Conservation (phyloP, 2,797 vertebrate genomes). For the Enteromius afrohamiltoni region DNA sequence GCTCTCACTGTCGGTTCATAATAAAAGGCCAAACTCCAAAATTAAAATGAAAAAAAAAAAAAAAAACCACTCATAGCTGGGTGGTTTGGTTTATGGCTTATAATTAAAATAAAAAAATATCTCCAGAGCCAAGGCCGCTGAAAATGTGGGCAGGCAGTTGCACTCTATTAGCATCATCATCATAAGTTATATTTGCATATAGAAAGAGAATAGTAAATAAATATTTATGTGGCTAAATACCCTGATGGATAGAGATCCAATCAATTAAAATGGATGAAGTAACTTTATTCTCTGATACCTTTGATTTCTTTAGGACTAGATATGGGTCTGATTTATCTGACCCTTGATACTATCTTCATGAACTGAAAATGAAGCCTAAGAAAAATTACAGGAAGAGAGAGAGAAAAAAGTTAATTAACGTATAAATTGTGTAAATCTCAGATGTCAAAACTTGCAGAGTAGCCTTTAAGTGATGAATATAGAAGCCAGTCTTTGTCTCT, state of each 20-base stretch:
- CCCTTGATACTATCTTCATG: not conserved
- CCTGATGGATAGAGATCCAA: not conserved
- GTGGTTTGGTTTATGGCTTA: not conserved
- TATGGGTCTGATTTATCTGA: not conserved
- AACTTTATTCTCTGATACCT: not conserved
- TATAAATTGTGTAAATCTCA: conserved; percentile 11
- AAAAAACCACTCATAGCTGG: not conserved
- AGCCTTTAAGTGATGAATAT: conserved; percentile 29
- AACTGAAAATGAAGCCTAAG: not conserved
- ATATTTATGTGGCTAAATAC: not conserved
- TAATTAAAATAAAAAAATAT: not conserved
- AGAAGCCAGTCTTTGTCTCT: conserved; percentile 31
- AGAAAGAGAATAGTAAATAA: not conserved
- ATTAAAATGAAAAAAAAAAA: not conserved
- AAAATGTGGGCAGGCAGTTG: not conserved
- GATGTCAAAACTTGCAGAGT: conserved; percentile 29
- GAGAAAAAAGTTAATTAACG: not conserved
- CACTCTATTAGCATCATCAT: not conserved
- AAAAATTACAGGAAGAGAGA: not conserved
- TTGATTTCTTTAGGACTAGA: not conserved
- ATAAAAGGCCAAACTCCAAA: not conserved
- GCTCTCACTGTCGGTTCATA: not conserved
- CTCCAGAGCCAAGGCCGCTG: not conserved
- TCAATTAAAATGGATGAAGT: not conserved
- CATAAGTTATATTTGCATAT: not conserved